phyloP scores from a whole-genome alignment of 2,888 invertebrate genomes.

The Euphydryas editha region DNA sequence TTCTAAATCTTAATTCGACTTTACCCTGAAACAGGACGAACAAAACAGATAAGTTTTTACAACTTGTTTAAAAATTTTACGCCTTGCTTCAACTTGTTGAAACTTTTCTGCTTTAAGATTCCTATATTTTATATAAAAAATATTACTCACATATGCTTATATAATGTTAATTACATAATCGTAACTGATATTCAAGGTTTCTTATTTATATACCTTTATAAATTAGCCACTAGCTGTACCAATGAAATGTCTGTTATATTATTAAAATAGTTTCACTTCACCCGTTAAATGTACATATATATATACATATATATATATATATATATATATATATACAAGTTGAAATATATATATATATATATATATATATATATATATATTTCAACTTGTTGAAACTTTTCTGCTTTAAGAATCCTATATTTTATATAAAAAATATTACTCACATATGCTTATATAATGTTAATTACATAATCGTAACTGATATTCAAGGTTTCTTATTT shows the following conservation, averaged over 20 bases:
- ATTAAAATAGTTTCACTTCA: no score
- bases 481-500: no score
- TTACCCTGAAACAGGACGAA: neutral
- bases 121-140: neutral
- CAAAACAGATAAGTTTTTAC: neutral
- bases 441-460: neutral
- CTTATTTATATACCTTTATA: no score
- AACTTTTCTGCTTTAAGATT: neutral
- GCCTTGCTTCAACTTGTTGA: neutral
- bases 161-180: neutral
- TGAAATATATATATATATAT: no score
- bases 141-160: neutral
- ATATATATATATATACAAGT: no score
- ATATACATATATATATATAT: no score
- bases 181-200: no score
- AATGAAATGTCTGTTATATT: no score
- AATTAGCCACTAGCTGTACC: no score
- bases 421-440: neutral
- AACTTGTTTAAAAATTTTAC: neutral
- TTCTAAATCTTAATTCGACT: conserved; percentile 6
- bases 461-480: no score
- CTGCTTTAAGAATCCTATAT: neutral
- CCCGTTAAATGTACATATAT: no score
- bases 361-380: no score
- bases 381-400: neutral